phyloP scores from a whole-genome alignment of 2,797 vertebrate species.

The Halcyon smyrnensis region DNA sequence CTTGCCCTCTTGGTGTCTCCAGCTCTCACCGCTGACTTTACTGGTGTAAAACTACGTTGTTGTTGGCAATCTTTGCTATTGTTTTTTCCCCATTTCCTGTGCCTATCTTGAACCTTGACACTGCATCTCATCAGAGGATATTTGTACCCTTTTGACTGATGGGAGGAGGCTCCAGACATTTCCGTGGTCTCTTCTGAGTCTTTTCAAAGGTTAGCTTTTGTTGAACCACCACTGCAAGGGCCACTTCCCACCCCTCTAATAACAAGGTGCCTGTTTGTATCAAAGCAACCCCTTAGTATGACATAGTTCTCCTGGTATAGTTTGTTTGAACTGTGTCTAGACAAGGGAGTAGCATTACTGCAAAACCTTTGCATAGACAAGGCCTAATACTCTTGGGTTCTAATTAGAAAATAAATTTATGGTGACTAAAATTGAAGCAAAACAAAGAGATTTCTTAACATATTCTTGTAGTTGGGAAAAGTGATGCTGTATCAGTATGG shows the following conservation, averaged over 20 bases:
- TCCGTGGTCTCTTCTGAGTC: neutral
- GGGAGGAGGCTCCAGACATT: neutral
- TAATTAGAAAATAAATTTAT: slow-evolving; percentile 3
- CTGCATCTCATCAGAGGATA: neutral
- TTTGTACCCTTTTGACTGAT: neutral
- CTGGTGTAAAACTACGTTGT: neutral
- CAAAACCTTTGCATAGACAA: neutral
- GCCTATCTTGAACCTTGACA: neutral
- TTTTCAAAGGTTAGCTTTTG: neutral
- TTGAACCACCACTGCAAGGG: neutral
- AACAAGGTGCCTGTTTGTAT: neutral
- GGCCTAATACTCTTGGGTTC: neutral
- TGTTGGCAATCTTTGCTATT: neutral
- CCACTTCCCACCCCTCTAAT: neutral
- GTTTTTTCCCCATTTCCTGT: neutral
- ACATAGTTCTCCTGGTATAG: neutral
- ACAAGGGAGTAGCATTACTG: neutral
- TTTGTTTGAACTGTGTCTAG: slow-evolving; percentile 40
- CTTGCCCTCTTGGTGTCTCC: neutral
- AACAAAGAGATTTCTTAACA: neutral
- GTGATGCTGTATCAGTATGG: slow-evolving; percentile 2
- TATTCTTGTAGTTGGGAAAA: neutral
- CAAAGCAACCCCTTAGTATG: neutral
- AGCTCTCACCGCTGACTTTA: neutral
- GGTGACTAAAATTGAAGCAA: neutral